Base-by-base conservation (phyloP, 2,797 vertebrate genomes). In the Coccyzus lansbergi region DNA sequence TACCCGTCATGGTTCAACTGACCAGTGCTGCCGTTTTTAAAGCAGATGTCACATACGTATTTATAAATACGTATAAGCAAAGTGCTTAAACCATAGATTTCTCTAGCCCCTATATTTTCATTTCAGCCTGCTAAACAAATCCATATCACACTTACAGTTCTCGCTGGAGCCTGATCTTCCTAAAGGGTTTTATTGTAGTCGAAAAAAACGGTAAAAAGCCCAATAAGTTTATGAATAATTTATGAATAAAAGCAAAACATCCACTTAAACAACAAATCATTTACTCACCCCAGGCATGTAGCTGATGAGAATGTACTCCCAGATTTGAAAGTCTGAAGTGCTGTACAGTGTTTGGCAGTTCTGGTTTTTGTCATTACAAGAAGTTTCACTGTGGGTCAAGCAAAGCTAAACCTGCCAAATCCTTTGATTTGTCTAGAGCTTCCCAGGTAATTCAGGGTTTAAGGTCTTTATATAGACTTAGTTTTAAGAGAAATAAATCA, bases 331-430 rank as follows among this genome's bases (percentile, higher is more conserved):
- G 19, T 34, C 46, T 42, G 68, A 71, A 91, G n/a, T 10, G 40
- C 65, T 68, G 46, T 11, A 18, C 29, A 2, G 38, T 46, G 58
- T 56, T 33, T 60, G 31, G 10, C 52, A 86, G 33, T 17, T 72
- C 75, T 90, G 69, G 24, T 36, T 96, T 91, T 81, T 64, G 33
- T 93, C 31, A 68, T 46, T 9, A 60, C 49, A 55, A 65, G 40
- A 74, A 58, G 77, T 28, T n/a, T 62, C 22, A 17, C 38, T 71
- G 59, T 20, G 22, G 79, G 17, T 62, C 31, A 72, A 76, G 26
- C 63, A 63, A 64, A 90, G 49, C 11, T 72, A 77, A 90, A 70
- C 33, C 53, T 49, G 9, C 21, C 40, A 80, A 85, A 78, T 56
- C 36, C 40, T 84, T 76, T 63, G 42, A 60, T 80, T 85, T 91